Base-by-base conservation (phyloP, 2,113 vertebrate species). In the Phaetusa simplex region DNA sequence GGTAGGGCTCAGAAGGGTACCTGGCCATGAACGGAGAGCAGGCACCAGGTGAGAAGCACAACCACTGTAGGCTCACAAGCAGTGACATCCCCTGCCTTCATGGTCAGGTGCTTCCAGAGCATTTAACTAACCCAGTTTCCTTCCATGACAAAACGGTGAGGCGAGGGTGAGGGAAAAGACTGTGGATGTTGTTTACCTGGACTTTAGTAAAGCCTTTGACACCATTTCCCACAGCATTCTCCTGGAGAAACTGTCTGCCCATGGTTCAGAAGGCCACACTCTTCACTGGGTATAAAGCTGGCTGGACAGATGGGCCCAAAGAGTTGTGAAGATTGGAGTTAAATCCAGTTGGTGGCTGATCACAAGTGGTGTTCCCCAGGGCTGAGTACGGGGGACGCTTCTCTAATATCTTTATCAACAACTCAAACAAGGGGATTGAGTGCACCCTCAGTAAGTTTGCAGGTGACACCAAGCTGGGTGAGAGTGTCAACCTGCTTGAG, bases 231-330 rank as follows among this genome's bases (percentile, higher is more conserved):
- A 29, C 40, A 27, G 10, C 17, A 16, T 29, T 56, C 18, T 71
- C 18, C 27, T 59, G 24, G 5, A 80, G 66, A 47, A 86, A 19
- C 9, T 55, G 65, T 12, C 20, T 66, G 65, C 8, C 73, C 11
- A 1, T 22, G 34, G 17, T 20, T 36, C 82, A 34, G 50, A 14
- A 0, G 1, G 7, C 21, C 1, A 1, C 4, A 14, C 4, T 10
- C 8, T 45, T 36, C 1, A 1, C 45, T 61, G 70, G 14, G 21
- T 55, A 9, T 40, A 76, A 82, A 36, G 21, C 9, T 66, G 45
- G 9, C 66, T 27, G 42, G 29, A 5, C 6, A 47, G 34, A 23
- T 2, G 4, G 30, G n/a, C 45, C n/a, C 47, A 34, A 26, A 73
- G 61, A 36, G 32, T 34, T 4, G 24, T 18, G 32, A 21, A 40